Evolutionary conservation across 2,888 invertebrate species (phyloP).

Genomic region (Neocrepidodera transversa): DNA sequence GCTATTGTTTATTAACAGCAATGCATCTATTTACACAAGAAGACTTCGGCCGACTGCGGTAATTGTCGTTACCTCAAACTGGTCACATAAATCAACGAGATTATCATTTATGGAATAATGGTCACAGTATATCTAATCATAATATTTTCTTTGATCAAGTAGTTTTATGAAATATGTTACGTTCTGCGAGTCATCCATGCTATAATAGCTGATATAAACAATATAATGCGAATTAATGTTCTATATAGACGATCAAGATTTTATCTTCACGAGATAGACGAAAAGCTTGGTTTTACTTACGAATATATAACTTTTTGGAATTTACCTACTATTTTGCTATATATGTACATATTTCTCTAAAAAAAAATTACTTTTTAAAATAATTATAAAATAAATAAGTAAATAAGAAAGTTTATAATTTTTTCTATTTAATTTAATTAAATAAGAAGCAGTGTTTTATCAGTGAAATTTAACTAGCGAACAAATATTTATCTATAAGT

Average conservation of each 20-base stretch:
- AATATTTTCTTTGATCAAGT: conserved; percentile 29
- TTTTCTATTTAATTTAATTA: too few relatives aligned
- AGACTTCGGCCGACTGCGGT: conserved; percentile 20
- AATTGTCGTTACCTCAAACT: conserved; percentile 31
- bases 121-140: conserved; percentile 30
- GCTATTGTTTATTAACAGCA: conserved; percentile 44
- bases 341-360: too few relatives aligned
- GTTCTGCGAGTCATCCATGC: conserved; percentile 7
- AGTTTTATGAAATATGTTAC: conserved; percentile 26
- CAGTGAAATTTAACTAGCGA: too few relatives aligned
- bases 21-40: conserved; percentile 37
- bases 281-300: too few relatives aligned
- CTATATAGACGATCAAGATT: neutral
- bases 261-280: neutral
- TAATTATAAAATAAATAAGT: too few relatives aligned
- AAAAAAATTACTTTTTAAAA: too few relatives aligned
- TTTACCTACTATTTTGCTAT: too few relatives aligned
- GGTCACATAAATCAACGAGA: conserved; percentile 32
- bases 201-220: conserved; percentile 12
- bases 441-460: too few relatives aligned
- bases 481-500: too few relatives aligned
- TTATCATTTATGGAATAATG: conserved; percentile 35
- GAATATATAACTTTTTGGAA: too few relatives aligned
- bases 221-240: conserved; percentile 3
- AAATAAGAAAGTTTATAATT: too few relatives aligned